A percentile compares a stretch with the other conserved stretches of the same genome.
Conservation (phyloP, 2,888 invertebrate species). For the Coremacera marginata region DNA sequence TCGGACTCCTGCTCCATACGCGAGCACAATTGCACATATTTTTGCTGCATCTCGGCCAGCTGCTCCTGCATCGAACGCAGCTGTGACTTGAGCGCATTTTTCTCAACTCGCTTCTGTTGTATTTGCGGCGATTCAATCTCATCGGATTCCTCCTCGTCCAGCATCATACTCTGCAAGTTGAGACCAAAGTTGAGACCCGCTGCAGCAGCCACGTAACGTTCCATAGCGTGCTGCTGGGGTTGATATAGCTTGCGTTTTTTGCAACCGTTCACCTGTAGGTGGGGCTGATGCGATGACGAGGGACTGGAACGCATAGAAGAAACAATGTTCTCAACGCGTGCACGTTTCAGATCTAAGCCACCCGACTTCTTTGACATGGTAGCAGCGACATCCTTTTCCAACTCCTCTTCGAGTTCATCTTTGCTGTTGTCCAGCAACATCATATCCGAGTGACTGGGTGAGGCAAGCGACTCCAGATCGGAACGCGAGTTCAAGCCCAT, state of each 20-base stretch:
- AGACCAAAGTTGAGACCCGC: constrained; percentile 74
- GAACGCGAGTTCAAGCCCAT: constrained; percentile 67
- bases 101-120: constrained; percentile 87
- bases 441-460: constrained; percentile 71
- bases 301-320: constrained; percentile 93
- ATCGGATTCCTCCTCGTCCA: constrained; percentile 82
- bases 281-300: constrained; percentile 76
- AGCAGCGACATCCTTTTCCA: constrained; percentile 56
- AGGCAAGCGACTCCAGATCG: constrained; percentile 73
- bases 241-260: constrained; percentile 96
- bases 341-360: constrained; percentile 88
- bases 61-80: constrained; percentile 90
- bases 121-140: constrained; percentile 82
- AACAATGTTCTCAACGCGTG: constrained; percentile 95
- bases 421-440: constrained; percentile 73
- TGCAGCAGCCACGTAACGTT: constrained; percentile 73
- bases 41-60: constrained; percentile 90
- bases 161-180: constrained; percentile 72
- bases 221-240: constrained; percentile 89
- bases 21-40: constrained; percentile 88
- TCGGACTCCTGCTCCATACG: constrained; percentile 85
- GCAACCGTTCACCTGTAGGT: constrained; percentile 81
- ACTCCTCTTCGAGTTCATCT: constrained; percentile 75
- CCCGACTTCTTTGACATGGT: constrained; percentile 58
- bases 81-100: constrained; percentile 87